Conservation (phyloP, 2,113 vertebrate species). For the Catharus bicknelli region DNA sequence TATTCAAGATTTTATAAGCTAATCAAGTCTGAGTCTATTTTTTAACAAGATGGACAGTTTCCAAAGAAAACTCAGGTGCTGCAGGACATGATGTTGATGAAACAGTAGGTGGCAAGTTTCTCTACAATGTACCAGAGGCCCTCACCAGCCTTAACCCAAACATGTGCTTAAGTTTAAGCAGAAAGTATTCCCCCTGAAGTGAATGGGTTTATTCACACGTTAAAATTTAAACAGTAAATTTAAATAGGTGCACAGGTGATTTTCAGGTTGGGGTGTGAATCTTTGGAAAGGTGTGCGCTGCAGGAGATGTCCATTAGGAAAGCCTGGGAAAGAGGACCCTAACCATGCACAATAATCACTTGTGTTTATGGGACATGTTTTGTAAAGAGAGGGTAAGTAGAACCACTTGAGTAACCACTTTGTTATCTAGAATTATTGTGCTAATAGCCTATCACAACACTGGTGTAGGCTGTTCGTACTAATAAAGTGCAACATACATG, state of each 20-base stretch:
- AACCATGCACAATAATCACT: not conserved
- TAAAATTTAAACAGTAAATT: not conserved
- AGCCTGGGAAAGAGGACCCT: not conserved
- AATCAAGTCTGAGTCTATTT: not conserved
- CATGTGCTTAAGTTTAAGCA: not conserved
- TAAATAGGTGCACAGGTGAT: not conserved
- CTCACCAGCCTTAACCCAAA: not conserved
- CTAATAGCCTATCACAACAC: not conserved
- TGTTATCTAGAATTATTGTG: not conserved
- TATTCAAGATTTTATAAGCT: constrained; percentile 4
- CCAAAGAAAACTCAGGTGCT: constrained; percentile 18
- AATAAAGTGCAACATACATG: not conserved
- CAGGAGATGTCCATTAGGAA: not conserved
- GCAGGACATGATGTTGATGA: not conserved
- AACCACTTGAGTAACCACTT: not conserved
- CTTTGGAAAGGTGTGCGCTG: not conserved
- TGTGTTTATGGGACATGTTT: not conserved
- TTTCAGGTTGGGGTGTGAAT: not conserved
- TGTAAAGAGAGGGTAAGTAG: not conserved
- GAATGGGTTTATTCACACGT: not conserved
- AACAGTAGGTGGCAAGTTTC: not conserved
- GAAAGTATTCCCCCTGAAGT: not conserved
- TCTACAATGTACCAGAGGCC: not conserved
- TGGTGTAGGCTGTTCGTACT: not conserved
- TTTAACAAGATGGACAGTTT: constrained; percentile 33